Percentiles rank a stretch among this genome's conserved stretches.
Conservation (phyloP, 2,797 vertebrate species). For the Ceryle rudis region DNA sequence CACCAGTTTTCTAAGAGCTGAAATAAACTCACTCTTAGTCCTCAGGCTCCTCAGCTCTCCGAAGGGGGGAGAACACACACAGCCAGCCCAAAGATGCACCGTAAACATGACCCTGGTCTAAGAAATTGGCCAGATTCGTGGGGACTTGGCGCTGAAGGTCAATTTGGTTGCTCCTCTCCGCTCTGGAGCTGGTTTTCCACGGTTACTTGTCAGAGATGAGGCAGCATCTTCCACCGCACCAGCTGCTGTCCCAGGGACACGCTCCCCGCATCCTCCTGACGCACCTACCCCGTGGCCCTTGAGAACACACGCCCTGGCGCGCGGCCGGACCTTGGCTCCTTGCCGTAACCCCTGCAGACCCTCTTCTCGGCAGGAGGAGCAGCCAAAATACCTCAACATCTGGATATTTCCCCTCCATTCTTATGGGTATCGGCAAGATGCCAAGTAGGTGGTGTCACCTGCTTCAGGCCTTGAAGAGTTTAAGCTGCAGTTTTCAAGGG, state of each 20-base stretch:
- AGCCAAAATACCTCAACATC: neutral
- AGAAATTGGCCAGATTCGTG: neutral
- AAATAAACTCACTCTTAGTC: neutral
- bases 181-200: neutral
- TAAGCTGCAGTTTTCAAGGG: neutral
- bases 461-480: neutral
- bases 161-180: neutral
- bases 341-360: neutral
- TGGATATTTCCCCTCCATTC: neutral
- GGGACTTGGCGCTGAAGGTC: neutral
- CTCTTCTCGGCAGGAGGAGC: neutral
- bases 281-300: neutral
- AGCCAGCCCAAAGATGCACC: neutral
- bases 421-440: neutral
- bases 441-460: accelerated
- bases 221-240: neutral
- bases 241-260: neutral
- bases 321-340: neutral
- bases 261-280: accelerated
- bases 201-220: neutral
- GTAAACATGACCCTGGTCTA: neutral
- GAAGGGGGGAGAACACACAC: neutral
- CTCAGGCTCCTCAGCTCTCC: neutral
- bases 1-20: neutral
- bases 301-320: accelerated